Base-by-base conservation (phyloP, 92 coral and sea anemone genomes). In the Epizoanthus rinbou region DNA sequence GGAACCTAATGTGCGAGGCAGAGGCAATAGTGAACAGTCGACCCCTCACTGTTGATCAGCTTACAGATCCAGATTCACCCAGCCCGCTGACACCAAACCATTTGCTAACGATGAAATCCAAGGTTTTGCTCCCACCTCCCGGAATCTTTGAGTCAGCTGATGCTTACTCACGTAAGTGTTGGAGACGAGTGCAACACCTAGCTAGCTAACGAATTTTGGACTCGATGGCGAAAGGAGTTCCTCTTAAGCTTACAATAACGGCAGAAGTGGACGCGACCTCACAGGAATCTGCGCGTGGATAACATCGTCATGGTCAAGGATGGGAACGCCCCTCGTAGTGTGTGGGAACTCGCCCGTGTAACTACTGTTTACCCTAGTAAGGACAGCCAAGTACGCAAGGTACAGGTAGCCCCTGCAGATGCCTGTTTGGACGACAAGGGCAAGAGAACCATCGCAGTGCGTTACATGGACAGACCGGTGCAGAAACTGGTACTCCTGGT, bases 281-380 rank as follows among this genome's bases (percentile, higher is more conserved):
- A 64, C 24, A 70, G 78, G 7, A 57, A 83, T 56, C 66, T 84
- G 35, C 24, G 85, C 14, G 79, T 85, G 17, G 79, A 73, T 23
- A 86, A 79, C 47, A 72, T 88, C 8, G 91, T 88, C 17, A 88
- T 88, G 59, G 58, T 85, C 19, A 88, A 88, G 19, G 91, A 88
- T 16, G 19, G 23, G 35, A 88, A 88, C 69, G 9, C 43, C 15
- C 31, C 84, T 17, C 59, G 88, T 3, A 83, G 54, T 56, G 41
- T 33, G 16, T 88, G 88, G 91, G 82, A 79, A 24, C 78, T 69
- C 5, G 78, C 85, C 1, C 83, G 85, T 28, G 86, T 80, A 21
- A 74, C 88, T 28, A 57, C 91, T 2, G 79, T 73, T 24, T 79
- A 88, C 69, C 91, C 88, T 43, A 84, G 91, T 39, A 5, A 75